Base-by-base conservation (phyloP, 2,113 vertebrate species). In the Melanostigma gelatinosum region DNA sequence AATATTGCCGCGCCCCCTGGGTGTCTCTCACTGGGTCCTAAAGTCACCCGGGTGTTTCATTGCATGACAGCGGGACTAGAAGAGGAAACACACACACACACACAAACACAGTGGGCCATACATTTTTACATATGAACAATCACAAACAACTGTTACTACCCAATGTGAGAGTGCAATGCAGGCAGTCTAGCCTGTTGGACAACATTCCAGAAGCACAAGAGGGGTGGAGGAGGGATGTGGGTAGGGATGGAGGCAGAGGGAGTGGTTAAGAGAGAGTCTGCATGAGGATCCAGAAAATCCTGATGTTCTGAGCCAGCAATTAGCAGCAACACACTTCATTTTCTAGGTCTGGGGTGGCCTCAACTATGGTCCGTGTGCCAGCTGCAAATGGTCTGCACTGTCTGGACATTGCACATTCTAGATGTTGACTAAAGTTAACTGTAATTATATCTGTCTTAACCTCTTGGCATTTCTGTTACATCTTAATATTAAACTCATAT, bases 1-100 rank as follows among this genome's bases (percentile, higher is more conserved):
- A 92, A 86, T 84, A 85, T 78, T 88, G 85, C 88, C 70, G 27
- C 86, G 77, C 91, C 90, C 88, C 89, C 87, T 54, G 50, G 57
- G 77, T 90, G 73, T 93, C 76, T 90, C 77, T 87, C 67, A 84
- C 93, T 89, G 94, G 94, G 95, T 95, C 94, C 94, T 94, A 94
- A 88, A 94, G 92, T 86, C 87, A 83, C 76, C 13, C 67, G 80
- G 64, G 72, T 89, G 84, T 82, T 80, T 85, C 52, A 55, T 36
- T 77, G 42, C 20, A 38, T 52, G 34, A 58, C 75, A 60, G 46
- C 48, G 6, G 27, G 55, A 71, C 13, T 24, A 16, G 7, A 42
- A 4, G 16, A 55, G 55, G 50, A 20, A 80, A 80, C 74, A 62
- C 66, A 72, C 57, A 75, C 66, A 80, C 74, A 62, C 66, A 70